Conservation (phyloP, 1,140 invertebrate species). For the Limonius californicus region DNA sequence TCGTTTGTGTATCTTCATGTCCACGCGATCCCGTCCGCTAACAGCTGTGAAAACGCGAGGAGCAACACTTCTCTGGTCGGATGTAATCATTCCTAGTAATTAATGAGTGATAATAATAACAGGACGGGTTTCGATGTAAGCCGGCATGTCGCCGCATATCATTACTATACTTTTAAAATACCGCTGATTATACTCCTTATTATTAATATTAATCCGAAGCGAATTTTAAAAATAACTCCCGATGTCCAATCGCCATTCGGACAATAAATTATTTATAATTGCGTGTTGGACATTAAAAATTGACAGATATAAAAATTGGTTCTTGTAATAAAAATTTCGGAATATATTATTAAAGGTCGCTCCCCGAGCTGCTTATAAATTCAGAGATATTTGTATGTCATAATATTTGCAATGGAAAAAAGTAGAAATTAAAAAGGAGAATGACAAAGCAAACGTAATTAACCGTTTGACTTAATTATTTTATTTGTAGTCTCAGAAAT, state of each 20-base stretch:
- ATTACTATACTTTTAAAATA: not conserved
- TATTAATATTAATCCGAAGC: not conserved
- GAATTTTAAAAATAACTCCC: too few relatives aligned
- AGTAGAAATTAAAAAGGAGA: slow-evolving; percentile 5
- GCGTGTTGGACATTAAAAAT: not conserved
- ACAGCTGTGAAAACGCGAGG: too few relatives aligned
- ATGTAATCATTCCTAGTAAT: not conserved
- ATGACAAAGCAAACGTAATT: slow-evolving; percentile 28
- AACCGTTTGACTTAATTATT: slow-evolving; percentile 29
- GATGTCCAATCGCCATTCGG: too few relatives aligned
- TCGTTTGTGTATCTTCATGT: too few relatives aligned
- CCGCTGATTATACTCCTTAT: not conserved
- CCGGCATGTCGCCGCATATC: not conserved
- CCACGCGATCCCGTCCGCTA: too few relatives aligned
- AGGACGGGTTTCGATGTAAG: not conserved
- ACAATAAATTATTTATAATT: not conserved
- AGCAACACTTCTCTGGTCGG: not conserved
- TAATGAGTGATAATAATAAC: not conserved
- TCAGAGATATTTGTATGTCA: not conserved
- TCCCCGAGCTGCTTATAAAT: not conserved
- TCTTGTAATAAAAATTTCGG: not conserved
- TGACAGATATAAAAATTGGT: not conserved
- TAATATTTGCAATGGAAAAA: slow-evolving; percentile 9
- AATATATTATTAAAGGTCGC: not conserved
- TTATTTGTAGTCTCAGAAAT: slow-evolving; percentile 25